Evolutionary conservation across 2,113 vertebrate species (phyloP).

Genomic region (Hiodon tergisus): DNA sequence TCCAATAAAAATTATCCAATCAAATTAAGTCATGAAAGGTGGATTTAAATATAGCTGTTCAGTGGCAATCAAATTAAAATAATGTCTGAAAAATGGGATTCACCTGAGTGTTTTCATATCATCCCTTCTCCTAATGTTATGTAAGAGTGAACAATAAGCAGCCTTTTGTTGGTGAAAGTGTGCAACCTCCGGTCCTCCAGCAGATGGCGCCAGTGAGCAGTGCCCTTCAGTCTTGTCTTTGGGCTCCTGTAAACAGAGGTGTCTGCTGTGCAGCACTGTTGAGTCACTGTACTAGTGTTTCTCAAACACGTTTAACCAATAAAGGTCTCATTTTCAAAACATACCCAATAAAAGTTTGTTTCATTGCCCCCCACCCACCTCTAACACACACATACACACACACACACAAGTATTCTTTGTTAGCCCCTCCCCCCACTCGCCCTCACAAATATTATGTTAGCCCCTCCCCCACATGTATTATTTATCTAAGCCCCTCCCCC

Average conservation of each 20-base stretch:
- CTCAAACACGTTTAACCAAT: constrained; percentile 4
- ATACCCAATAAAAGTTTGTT: background rate
- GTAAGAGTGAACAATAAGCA: background rate
- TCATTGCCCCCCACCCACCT: background rate
- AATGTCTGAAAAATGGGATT: too few relatives aligned
- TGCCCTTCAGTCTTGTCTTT: constrained; percentile 10
- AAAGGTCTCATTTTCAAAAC: constrained; percentile 5
- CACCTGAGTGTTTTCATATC: too few relatives aligned
- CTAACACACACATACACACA: background rate
- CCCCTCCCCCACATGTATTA: too few relatives aligned
- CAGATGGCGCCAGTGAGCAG: constrained; percentile 2
- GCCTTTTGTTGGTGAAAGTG: background rate
- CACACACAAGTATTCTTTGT: too few relatives aligned
- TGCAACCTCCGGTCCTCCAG: background rate
- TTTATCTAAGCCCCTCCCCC: too few relatives aligned
- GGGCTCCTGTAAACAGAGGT: background rate
- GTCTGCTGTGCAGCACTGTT: constrained; percentile 1
- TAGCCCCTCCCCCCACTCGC: background rate
- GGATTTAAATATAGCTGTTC: too few relatives aligned
- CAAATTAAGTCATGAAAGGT: too few relatives aligned
- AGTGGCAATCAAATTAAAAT: too few relatives aligned
- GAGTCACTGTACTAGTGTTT: background rate
- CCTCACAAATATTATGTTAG: too few relatives aligned
- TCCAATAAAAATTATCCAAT: too few relatives aligned
- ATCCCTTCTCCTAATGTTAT: too few relatives aligned